Evolutionary conservation across 2,888 invertebrate genomes (phyloP).

Genomic region (Polydrusus tereticollis): DNA sequence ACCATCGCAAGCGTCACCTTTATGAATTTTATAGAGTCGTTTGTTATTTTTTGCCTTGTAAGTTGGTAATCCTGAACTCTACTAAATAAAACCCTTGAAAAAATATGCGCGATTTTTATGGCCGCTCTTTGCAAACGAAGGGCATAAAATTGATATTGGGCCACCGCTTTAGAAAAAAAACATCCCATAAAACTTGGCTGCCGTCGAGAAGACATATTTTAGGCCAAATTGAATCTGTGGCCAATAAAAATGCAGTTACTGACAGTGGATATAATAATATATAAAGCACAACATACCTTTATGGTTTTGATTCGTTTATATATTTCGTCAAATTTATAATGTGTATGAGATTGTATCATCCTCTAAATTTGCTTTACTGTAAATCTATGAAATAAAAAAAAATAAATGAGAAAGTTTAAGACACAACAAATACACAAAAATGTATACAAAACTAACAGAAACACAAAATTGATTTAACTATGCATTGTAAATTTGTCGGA

Average conservation of each 20-base stretch:
- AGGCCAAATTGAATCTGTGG: constrained; percentile 40
- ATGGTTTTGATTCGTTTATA: constrained; percentile 8
- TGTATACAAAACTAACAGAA: too few relatives aligned
- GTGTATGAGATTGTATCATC: too few relatives aligned
- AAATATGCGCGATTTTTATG: constrained; percentile 45
- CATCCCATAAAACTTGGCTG: constrained; percentile 37
- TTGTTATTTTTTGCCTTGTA: constrained; percentile 44
- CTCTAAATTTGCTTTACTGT: too few relatives aligned
- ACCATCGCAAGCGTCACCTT: constrained; percentile 22
- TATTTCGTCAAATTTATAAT: too few relatives aligned
- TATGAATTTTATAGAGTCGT: constrained; percentile 41
- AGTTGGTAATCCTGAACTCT: constrained; percentile 39
- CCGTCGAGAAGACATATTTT: constrained; percentile 39
- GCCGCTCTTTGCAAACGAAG: constrained; percentile 39
- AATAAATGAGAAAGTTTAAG: too few relatives aligned
- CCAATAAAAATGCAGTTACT: constrained; percentile 39
- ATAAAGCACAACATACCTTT: constrained; percentile 29
- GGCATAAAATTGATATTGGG: constrained; percentile 45
- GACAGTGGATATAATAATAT: constrained; percentile 23
- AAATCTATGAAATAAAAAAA: too few relatives aligned
- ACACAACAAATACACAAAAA: too few relatives aligned
- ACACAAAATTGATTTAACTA: too few relatives aligned
- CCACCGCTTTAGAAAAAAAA: constrained; percentile 37
- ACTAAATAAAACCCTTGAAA: constrained; percentile 43
- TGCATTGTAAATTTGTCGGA: too few relatives aligned